Percentiles rank a stretch among this genome's conserved stretches.
These are phyloP conservation scores for Drosophila hamatofila DNA, from an alignment of 2,888 invertebrate genomes.

Conservation along the genomic window DNA sequence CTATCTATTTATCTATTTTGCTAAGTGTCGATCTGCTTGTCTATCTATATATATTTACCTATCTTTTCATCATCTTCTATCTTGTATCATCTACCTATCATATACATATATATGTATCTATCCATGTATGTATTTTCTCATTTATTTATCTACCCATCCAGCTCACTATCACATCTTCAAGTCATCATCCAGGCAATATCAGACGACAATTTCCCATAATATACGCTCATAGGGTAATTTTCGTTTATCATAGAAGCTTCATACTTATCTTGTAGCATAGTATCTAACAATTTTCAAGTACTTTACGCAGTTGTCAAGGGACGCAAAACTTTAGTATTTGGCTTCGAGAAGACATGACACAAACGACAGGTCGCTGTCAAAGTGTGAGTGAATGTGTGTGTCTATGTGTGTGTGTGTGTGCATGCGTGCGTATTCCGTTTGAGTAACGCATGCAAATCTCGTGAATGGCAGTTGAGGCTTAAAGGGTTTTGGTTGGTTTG, in stretches of 20 bases:
- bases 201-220: too few species aligned
- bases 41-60: too few species aligned
- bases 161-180: background rate
- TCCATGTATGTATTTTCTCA: background rate
- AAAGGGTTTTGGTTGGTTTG: slow-evolving; percentile 39
- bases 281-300: background rate
- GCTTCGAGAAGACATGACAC: slow-evolving; percentile 23
- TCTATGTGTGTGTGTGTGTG: background rate
- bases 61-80: too few species aligned
- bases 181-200: background rate
- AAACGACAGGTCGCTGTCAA: slow-evolving; percentile 16
- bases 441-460: slow-evolving; percentile 44
- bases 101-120: too few species aligned
- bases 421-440: slow-evolving; percentile 11
- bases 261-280: slow-evolving; percentile 1
- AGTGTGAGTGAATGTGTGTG: background rate
- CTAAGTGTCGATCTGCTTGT: too few species aligned
- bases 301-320: slow-evolving; percentile 6
- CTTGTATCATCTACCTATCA: too few species aligned
- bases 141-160: background rate
- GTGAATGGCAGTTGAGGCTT: slow-evolving; percentile 55
- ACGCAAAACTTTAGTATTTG: slow-evolving; percentile 16
- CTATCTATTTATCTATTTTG: background rate
- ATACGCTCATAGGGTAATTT: background rate
- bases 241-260: background rate